phyloP scores from a whole-genome alignment of 1,140 invertebrate genomes.

The Macrosteles quadrilineatus region DNA sequence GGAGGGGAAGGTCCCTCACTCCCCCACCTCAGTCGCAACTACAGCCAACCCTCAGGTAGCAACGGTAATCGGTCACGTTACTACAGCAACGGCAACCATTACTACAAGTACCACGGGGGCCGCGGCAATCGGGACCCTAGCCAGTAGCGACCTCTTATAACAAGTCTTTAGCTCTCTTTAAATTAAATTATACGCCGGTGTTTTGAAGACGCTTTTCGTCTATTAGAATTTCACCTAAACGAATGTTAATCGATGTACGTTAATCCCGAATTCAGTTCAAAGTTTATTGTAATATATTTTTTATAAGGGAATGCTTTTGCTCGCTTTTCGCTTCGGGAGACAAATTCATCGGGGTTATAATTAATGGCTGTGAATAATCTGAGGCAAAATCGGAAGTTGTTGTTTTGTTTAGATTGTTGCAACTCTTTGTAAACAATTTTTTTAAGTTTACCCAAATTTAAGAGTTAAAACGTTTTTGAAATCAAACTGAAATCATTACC shows the following conservation, averaged over 20 bases:
- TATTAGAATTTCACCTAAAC: too few relatives aligned
- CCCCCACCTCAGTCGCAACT: slow-evolving; percentile 33
- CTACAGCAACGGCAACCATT: slow-evolving; percentile 36
- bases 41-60: slow-evolving; percentile 32
- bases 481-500: too few relatives aligned
- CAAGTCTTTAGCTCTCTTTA: slow-evolving; percentile 16
- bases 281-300: slow-evolving; percentile 8
- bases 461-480: too few relatives aligned
- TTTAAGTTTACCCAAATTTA: too few relatives aligned
- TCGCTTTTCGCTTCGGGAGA: too few relatives aligned
- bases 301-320: not conserved
- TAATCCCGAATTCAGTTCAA: not conserved
- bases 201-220: not conserved
- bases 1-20: slow-evolving; percentile 34
- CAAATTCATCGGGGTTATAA: too few relatives aligned
- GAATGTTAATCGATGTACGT: too few relatives aligned
- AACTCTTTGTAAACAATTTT: too few relatives aligned
- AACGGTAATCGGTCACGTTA: slow-evolving; percentile 33
- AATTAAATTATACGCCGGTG: slow-evolving; percentile 6
- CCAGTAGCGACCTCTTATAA: not conserved
- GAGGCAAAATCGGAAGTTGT: too few relatives aligned
- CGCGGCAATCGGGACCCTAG: slow-evolving; percentile 14
- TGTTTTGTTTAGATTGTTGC: too few relatives aligned
- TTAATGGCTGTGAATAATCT: too few relatives aligned
- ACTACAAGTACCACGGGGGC: slow-evolving; percentile 24